These are phyloP conservation scores for Eubasilissa splendida DNA, from an alignment of 2,888 invertebrate species.

Conservation along the genomic window DNA sequence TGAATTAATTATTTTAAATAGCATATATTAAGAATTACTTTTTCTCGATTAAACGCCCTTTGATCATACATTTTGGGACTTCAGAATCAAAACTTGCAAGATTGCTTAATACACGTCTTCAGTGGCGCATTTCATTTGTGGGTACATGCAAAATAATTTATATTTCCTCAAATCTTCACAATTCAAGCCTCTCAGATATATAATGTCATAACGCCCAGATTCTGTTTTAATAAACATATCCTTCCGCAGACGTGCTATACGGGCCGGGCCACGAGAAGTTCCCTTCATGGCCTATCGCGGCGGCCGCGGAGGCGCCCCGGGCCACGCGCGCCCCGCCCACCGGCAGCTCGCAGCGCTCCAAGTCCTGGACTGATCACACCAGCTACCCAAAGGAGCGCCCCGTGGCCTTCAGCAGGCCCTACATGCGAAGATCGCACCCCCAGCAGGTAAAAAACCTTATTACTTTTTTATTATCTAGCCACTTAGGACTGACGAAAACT, in stretches of 20 bases:
- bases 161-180: too few species aligned
- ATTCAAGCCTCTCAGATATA: too few species aligned
- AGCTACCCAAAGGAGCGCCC: constrained; percentile 80
- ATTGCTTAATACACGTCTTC: too few species aligned
- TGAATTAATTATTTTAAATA: too few species aligned
- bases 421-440: constrained; percentile 74
- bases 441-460: constrained; percentile 48
- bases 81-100: too few species aligned
- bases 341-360: constrained; percentile 77
- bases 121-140: too few species aligned
- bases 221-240: not conserved
- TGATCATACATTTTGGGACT: too few species aligned
- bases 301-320: constrained; percentile 72
- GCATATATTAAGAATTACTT: too few species aligned
- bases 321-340: constrained; percentile 65
- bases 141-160: too few species aligned
- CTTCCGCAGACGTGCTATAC: constrained; percentile 71
- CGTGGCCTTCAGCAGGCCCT: constrained; percentile 75
- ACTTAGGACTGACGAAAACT: too few species aligned
- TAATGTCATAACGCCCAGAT: not conserved
- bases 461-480: too few species aligned
- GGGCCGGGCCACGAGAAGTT: constrained; percentile 83
- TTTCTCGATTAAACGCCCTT: too few species aligned
- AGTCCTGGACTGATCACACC: constrained; percentile 81
- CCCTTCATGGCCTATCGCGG: constrained; percentile 82